These are phyloP conservation scores for Frieseomelitta varia DNA, from an alignment of 1,140 invertebrate genomes.

Conservation along the genomic window DNA sequence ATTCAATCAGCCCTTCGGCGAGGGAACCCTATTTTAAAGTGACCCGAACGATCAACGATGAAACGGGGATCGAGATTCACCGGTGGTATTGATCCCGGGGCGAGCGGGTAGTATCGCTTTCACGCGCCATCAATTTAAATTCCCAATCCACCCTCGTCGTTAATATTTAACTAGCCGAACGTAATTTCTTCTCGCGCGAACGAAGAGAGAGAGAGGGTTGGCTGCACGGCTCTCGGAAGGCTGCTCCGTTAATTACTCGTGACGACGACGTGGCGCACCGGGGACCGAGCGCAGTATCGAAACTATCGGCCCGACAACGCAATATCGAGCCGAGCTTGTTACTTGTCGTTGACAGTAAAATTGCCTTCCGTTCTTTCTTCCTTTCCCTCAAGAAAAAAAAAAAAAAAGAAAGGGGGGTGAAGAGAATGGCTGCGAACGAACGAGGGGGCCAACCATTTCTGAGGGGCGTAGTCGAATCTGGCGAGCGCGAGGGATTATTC, in stretches of 20 bases:
- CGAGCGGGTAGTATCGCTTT: not conserved
- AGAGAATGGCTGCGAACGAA: not conserved
- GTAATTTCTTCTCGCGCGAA: slow-evolving; percentile 23
- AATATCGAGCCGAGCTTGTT: slow-evolving; percentile 18
- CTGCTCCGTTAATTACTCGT: slow-evolving; percentile 29
- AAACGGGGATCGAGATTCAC: not conserved
- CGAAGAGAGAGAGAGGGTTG: not conserved
- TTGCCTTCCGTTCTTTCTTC: slow-evolving; percentile 11
- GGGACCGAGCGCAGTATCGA: not conserved
- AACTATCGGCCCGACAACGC: not conserved
- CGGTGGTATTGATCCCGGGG: not conserved
- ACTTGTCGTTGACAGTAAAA: slow-evolving; percentile 17
- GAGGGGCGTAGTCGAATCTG: not conserved
- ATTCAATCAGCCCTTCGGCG: not conserved
- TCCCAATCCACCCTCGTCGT: not conserved
- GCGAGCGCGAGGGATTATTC: slow-evolving; percentile 47
- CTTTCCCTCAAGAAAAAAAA: not conserved
- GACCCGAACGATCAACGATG: not conserved
- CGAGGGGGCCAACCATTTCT: not conserved
- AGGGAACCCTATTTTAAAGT: not conserved
- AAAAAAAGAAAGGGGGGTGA: too few species aligned
- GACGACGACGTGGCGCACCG: not conserved
- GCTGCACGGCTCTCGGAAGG: not conserved
- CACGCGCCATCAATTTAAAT: slow-evolving; percentile 26
- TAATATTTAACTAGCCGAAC: slow-evolving; percentile 34